phyloP scores from a whole-genome alignment of 2,888 invertebrate species.

The Magallana nippona region DNA sequence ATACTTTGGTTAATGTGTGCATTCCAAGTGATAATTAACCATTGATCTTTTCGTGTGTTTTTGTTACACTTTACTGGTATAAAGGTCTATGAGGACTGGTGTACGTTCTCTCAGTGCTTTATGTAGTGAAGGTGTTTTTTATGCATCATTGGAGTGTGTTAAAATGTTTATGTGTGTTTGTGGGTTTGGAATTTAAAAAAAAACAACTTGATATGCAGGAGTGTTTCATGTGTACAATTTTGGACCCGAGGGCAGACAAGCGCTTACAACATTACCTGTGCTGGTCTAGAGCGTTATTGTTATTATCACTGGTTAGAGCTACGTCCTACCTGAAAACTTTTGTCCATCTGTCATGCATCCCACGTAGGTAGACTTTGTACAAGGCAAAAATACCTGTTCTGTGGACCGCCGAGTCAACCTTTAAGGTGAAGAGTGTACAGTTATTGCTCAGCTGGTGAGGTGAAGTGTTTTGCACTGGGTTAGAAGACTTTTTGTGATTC shows the following conservation, averaged over 20 bases:
- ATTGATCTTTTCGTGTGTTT: neutral
- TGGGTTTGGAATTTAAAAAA: neutral
- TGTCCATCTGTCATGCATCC: constrained; percentile 18
- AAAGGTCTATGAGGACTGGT: too few relatives aligned
- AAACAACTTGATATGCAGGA: constrained; percentile 25
- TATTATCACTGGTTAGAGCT: neutral
- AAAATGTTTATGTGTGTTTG: too few relatives aligned
- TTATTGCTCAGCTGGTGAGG: too few relatives aligned
- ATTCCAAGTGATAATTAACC: too few relatives aligned
- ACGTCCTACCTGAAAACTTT: constrained; percentile 14
- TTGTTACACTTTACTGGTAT: neutral
- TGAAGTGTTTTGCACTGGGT: too few relatives aligned
- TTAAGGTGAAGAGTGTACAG: neutral
- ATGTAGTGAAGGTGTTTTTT: neutral
- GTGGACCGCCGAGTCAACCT: neutral
- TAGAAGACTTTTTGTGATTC: too few relatives aligned
- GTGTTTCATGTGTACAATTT: constrained; percentile 13
- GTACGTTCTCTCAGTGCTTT: too few relatives aligned
- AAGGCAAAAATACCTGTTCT: neutral
- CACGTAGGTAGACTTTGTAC: neutral
- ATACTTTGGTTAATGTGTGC: too few relatives aligned
- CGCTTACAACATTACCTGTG: constrained; percentile 10
- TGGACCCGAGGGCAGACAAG: constrained; percentile 29
- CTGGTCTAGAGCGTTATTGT: constrained; percentile 3
- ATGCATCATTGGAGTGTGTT: constrained; percentile 19